Percentiles rank a stretch among this genome's conserved stretches.
These are phyloP conservation scores for Drosophila novamexicana DNA, from an alignment of 1,140 invertebrate species.

Conservation along the genomic window DNA sequence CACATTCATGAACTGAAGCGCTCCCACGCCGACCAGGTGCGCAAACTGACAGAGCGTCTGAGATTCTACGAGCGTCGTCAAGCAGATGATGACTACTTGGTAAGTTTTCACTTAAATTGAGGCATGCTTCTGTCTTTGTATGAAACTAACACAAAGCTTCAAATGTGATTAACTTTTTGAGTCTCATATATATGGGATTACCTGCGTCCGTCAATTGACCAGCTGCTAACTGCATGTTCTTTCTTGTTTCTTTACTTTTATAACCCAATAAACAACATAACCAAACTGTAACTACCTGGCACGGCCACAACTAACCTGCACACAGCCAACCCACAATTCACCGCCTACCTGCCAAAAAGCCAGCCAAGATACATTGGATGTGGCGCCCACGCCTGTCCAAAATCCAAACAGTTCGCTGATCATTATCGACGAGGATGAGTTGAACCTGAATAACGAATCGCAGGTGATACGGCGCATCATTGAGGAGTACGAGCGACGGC, in stretches of 20 bases:
- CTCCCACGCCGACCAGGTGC: conserved; percentile 62
- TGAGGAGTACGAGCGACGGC: conserved; percentile 84
- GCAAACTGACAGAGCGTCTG: conserved; percentile 65
- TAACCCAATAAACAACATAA: conserved; percentile 67
- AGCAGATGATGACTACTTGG: conserved; percentile 80
- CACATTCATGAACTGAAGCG: conserved; percentile 74
- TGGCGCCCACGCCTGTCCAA: conserved; percentile 7
- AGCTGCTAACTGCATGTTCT: conserved; percentile 71
- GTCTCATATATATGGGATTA: neutral
- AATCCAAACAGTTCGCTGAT: conserved; percentile 68
- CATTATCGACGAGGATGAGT: conserved; percentile 81
- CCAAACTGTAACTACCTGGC: conserved; percentile 61
- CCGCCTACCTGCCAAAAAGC: conserved; percentile 51
- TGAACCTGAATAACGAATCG: conserved; percentile 81
- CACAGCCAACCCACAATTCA: conserved; percentile 47
- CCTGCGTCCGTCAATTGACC: conserved; percentile 25
- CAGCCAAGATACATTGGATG: neutral
- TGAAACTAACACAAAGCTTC: neutral
- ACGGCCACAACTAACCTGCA: conserved; percentile 53
- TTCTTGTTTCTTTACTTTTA: conserved; percentile 60
- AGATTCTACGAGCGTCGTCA: conserved; percentile 71
- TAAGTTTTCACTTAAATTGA: conserved; percentile 20
- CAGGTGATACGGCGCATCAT: conserved; percentile 84
- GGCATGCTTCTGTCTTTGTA: neutral
- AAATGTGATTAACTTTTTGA: too few relatives aligned